These are phyloP conservation scores for Scaptomyza pallida DNA, from an alignment of 1,140 invertebrate genomes.

Conservation along the genomic window DNA sequence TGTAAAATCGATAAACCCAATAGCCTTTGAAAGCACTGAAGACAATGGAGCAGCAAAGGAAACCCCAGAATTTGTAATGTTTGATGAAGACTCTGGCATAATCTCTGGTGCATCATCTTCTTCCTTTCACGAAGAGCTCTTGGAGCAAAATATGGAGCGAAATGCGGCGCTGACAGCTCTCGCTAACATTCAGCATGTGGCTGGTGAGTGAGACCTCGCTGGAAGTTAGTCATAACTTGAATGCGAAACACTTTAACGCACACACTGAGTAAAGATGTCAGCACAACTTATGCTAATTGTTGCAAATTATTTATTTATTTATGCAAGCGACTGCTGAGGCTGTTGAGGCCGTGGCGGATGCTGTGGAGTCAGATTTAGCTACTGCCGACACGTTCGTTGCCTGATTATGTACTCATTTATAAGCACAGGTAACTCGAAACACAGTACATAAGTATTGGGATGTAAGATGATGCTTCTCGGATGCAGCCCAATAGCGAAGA, in stretches of 20 bases:
- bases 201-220: slow-evolving; percentile 3
- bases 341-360: slow-evolving; percentile 6
- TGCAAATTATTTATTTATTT: slow-evolving; percentile 81
- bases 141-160: too few species aligned
- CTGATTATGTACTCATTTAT: slow-evolving; percentile 81
- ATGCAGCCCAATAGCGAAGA: slow-evolving; percentile 58
- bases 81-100: too few species aligned
- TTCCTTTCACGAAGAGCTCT: too few species aligned
- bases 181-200: slow-evolving; percentile 60
- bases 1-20: too few species aligned
- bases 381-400: slow-evolving; percentile 57
- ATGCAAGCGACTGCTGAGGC: slow-evolving; percentile 50
- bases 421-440: slow-evolving; percentile 51
- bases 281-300: slow-evolving; percentile 78
- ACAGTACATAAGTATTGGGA: slow-evolving; percentile 32
- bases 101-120: too few species aligned
- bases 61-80: too few species aligned
- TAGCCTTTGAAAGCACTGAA: too few species aligned
- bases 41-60: too few species aligned
- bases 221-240: slow-evolving; percentile 66
- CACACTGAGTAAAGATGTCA: slow-evolving; percentile 62
- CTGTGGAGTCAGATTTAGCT: not conserved
- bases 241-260: slow-evolving; percentile 22
- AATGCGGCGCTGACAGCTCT: too few species aligned
- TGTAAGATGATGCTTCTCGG: slow-evolving; percentile 63